Evolutionary conservation across 1,140 invertebrate species (phyloP).

Genomic region (Drosophila melanica): DNA sequence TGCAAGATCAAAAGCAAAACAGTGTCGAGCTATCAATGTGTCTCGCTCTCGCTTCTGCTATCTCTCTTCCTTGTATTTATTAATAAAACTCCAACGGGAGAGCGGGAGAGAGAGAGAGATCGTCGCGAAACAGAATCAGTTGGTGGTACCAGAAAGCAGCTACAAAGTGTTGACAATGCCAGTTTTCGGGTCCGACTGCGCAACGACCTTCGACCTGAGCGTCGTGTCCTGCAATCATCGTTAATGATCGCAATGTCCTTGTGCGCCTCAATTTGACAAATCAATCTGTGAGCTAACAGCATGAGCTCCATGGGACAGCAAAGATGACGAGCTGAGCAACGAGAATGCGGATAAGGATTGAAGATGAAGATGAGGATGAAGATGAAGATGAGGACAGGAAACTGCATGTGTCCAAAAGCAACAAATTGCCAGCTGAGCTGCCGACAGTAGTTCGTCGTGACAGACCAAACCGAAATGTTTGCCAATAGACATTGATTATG

Average conservation of each 20-base stretch:
- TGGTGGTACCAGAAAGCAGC: slow-evolving; percentile 53
- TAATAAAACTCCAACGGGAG: slow-evolving; percentile 70
- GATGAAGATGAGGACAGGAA: slow-evolving; percentile 1
- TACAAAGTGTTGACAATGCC: slow-evolving; percentile 74
- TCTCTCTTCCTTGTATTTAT: slow-evolving; percentile 50
- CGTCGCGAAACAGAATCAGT: slow-evolving; percentile 66
- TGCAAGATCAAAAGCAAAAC: slow-evolving; percentile 60
- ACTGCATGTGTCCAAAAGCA: not conserved
- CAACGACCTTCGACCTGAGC: slow-evolving; percentile 61
- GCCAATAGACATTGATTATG: slow-evolving; percentile 54
- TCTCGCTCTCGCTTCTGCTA: not conserved
- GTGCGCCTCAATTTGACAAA: slow-evolving; percentile 73
- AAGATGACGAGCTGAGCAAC: slow-evolving; percentile 9
- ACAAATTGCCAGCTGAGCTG: slow-evolving; percentile 9
- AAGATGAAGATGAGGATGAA: slow-evolving; percentile 1
- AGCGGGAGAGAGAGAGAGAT: slow-evolving; percentile 24
- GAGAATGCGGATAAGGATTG: not conserved
- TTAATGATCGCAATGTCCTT: slow-evolving; percentile 81
- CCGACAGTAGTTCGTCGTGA: slow-evolving; percentile 60
- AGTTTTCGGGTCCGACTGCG: slow-evolving; percentile 58
- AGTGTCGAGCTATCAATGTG: not conserved
- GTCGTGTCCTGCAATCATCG: slow-evolving; percentile 69
- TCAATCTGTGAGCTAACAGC: slow-evolving; percentile 80
- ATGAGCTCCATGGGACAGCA: slow-evolving; percentile 66
- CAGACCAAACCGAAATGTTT: slow-evolving; percentile 74